Percentiles rank a stretch among this genome's conserved stretches.
These are phyloP conservation scores for Nerophis lumbriciformis DNA, from an alignment of 2,113 vertebrate species.

Conservation along the genomic window DNA sequence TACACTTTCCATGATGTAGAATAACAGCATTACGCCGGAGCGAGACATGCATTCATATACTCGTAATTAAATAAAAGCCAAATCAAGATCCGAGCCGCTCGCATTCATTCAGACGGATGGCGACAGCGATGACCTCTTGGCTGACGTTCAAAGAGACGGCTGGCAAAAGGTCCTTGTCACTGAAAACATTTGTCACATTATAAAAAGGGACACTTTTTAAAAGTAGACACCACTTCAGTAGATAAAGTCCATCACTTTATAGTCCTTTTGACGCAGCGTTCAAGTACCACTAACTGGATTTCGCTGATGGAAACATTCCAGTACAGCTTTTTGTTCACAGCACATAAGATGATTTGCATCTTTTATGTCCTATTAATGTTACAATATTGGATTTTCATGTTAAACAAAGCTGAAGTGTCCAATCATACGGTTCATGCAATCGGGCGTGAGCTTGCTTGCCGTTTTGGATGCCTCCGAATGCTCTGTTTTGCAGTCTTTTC, in stretches of 20 bases:
- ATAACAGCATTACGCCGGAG: conserved; percentile 69
- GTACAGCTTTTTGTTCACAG: no score
- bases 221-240: conserved; percentile 6
- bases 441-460: no score
- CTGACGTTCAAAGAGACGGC: conserved; percentile 49
- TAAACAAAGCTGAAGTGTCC: no score
- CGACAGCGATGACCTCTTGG: conserved; percentile 34
- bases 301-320: not conserved
- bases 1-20: conserved; percentile 65
- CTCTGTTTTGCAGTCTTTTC: no score
- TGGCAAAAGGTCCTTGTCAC: conserved; percentile 39
- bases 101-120: conserved; percentile 51
- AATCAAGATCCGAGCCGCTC: conserved; percentile 55
- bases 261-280: not conserved
- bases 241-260: not conserved
- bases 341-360: no score
- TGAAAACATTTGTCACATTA: conserved; percentile 25
- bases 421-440: no score
- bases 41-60: conserved; percentile 68
- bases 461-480: no score
- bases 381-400: no score
- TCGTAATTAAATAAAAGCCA: conserved; percentile 64
- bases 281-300: not conserved
- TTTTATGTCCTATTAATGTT: no score
- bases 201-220: not conserved